phyloP scores from a whole-genome alignment of 2,797 vertebrate genomes.

The Semotilus atromaculatus region DNA sequence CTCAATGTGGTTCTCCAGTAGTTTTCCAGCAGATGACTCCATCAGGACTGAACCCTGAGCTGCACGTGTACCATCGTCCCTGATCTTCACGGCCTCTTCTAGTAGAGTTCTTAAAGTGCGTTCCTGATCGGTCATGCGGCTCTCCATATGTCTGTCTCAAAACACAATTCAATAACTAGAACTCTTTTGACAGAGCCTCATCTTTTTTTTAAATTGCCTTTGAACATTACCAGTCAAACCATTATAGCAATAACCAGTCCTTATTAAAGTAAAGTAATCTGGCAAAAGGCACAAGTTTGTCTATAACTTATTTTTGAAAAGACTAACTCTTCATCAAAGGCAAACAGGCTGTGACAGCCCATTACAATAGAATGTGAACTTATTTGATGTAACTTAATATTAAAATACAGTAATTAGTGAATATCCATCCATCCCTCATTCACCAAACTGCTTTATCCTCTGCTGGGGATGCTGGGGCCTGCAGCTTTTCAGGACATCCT shows the following conservation, averaged over 20 bases:
- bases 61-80: constrained; percentile 77
- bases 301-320: background rate
- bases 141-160: constrained; percentile 65
- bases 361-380: background rate
- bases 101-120: constrained; percentile 76
- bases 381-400: background rate
- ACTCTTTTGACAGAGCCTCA: background rate
- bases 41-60: constrained; percentile 70
- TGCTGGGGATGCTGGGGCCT: background rate
- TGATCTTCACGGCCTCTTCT: constrained; percentile 82
- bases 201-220: background rate
- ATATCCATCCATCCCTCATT: background rate
- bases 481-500: background rate
- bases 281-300: background rate
- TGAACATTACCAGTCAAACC: background rate
- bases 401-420: background rate
- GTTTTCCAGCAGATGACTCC: constrained; percentile 71
- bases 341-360: background rate
- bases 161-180: background rate
- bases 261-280: background rate
- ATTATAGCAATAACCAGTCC: no score
- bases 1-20: constrained; percentile 84
- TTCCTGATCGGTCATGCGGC: constrained; percentile 72
- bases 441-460: background rate
- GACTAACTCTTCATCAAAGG: background rate